Evolutionary conservation across 2,113 vertebrate genomes (phyloP), one percentile per base, ranked within the genome.

Genomic region (Eudyptes chrysolophus): DNA sequence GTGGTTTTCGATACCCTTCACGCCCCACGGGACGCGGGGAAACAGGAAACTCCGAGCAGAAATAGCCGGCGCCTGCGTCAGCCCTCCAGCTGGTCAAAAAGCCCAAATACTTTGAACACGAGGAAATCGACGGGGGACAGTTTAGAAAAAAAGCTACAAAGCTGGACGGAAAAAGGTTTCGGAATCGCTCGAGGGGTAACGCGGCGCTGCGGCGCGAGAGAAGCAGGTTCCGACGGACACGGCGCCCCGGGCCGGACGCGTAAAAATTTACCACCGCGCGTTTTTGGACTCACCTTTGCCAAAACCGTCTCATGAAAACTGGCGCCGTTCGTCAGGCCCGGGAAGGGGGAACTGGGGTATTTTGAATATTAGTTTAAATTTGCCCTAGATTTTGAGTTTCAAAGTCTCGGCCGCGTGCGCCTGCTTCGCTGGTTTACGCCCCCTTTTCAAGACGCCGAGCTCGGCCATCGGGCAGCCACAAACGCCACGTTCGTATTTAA

Each of bases 391-490:
- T 32, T 26, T 5, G 11, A 40, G 46, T 29, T 60, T 42, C 29
- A 17, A 18, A n/a, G 46, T 8, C 30, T 17, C 1, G 2, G 5
- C 55, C 5, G 3, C 0, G 1, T 1, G 7, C 25, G 2, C 9
- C 14, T 5, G 17, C 42, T 69, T 12, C 20, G 52, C n/a, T 9
- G 11, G 19, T 46, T 58, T n/a, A 5, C 44, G 18, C 17, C 11
- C 1, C 1, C 6, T 16, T 69, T 48, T 48, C 7, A 32, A 26
- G 42, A 16, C 1, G 27, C 4, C 1, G 52, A 30, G 52, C 65
- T 26, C 20, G 0, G 64, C 40, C 10, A 6, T 6, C 1, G 10
- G n/a, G 54, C 27, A 17, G 27, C 7, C 10, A 4, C 16, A 40
- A 54, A 54, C 3, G 9, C 34, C 6, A 3, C 22, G 2, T 34